Evolutionary conservation across 2,113 vertebrate genomes (phyloP), one percentile per base, ranked within the genome.

Genomic region (Chionodraco myersi): DNA sequence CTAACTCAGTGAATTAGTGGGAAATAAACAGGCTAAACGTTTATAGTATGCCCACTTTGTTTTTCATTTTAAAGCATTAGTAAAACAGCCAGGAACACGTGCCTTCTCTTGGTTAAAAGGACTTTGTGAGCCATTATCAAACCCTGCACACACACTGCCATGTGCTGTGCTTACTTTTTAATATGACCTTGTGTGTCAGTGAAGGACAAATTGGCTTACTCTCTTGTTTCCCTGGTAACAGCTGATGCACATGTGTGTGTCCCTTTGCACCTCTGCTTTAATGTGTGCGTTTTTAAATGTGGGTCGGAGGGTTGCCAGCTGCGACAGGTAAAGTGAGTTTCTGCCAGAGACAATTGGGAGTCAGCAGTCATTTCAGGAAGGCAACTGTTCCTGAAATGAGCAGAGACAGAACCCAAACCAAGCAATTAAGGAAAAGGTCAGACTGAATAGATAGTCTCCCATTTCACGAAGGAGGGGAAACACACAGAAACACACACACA

Each of bases 351-450:
- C 91, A 90, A 91, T 85, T 90, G 86, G 81, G 89, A 93, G 89
- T 91, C 91, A 77, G 78, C 85, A 89, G 89, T 87, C 82, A 85
- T 90, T 89, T 92, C 77, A 80, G 85, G 80, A 72, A 83, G 84
- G 62, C 79, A 5, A 54, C 75, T 85, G 83, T 51, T 82, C 81
- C 84, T 77, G 80, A 87, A 91, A 87, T 89, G 77, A 89, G 91
- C 89, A 84, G 82, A 92, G 90, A 90, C 80, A 74, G 88, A 89
- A 91, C 88, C 86, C 90, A 92, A 94, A 93, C 87, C 79, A 90
- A 91, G 90, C 93, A 93, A 94, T 94, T 94, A 94, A 90, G 79
- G 87, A 82, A 95, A 95, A 95, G 94, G 94, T 95, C 94, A 95
- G 87, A 23, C 69, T 80, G 80, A 79, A 89, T 86, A 89, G 88